These are phyloP conservation scores for Lutjanus argentimaculatus DNA, from an alignment of 2,797 vertebrate species.

Conservation along the genomic window DNA sequence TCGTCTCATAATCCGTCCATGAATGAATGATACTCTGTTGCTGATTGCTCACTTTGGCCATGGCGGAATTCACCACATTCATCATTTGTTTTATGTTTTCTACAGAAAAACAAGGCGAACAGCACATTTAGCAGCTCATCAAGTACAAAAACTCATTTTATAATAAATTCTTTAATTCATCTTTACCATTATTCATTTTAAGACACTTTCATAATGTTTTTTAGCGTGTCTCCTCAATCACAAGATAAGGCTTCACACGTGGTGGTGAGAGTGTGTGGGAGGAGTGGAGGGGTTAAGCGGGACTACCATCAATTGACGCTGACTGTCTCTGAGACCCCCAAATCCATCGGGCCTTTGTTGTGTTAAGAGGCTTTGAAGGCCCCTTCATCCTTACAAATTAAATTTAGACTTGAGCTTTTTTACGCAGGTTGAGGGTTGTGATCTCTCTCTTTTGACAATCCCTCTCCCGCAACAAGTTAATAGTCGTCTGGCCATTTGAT, in stretches of 20 bases:
- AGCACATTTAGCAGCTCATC: neutral
- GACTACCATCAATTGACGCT: conserved; percentile 58
- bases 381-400: conserved; percentile 63
- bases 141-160: neutral
- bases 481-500: conserved; percentile 30
- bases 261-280: neutral
- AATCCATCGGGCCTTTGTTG: conserved; percentile 63
- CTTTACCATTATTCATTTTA: neutral
- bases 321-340: conserved; percentile 34
- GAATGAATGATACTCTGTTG: neutral
- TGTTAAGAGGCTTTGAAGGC: conserved; percentile 68
- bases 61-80: neutral
- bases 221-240: neutral
- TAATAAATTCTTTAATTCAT: neutral
- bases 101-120: neutral
- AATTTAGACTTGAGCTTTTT: conserved; percentile 39
- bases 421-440: conserved; percentile 42
- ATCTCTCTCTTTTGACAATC: conserved; percentile 30
- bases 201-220: neutral
- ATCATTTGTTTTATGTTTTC: neutral
- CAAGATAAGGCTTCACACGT: neutral
- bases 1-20: no score
- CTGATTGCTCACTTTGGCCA: neutral
- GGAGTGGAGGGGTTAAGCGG: conserved; percentile 24
- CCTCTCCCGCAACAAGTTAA: conserved; percentile 40